A percentile compares a stretch with the other conserved stretches of the same genome.
phyloP scores from a whole-genome alignment of 2,797 vertebrate species.

The Gouania willdenowi region DNA sequence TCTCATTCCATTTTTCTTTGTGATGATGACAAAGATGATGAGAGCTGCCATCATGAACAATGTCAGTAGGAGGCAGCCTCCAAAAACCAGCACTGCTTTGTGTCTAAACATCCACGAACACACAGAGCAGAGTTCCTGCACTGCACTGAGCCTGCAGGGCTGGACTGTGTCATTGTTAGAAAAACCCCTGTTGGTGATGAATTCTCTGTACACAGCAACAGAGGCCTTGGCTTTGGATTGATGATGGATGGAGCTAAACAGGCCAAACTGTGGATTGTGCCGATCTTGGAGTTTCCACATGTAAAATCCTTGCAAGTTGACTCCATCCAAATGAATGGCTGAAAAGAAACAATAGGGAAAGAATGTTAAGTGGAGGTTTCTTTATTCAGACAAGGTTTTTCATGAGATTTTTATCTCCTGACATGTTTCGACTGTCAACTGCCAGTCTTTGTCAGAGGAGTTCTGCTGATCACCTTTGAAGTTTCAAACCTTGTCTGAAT shows the following conservation, averaged over 20 bases:
- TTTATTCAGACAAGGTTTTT: no score
- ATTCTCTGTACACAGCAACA: slow-evolving; percentile 74
- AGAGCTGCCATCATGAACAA: slow-evolving; percentile 71
- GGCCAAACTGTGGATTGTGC: slow-evolving; percentile 80
- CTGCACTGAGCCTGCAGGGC: slow-evolving; percentile 47
- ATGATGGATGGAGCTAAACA: slow-evolving; percentile 79
- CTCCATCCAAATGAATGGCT: slow-evolving; percentile 70
- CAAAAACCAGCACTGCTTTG: slow-evolving; percentile 84
- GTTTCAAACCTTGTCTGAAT: no score
- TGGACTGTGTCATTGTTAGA: slow-evolving; percentile 35
- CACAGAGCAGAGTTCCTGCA: slow-evolving; percentile 53
- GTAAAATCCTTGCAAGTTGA: slow-evolving; percentile 90
- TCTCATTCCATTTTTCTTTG: slow-evolving; percentile 71
- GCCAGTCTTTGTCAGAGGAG: no score
- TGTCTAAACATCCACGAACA: slow-evolving; percentile 77
- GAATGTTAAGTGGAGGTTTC: no score
- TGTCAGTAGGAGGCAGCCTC: slow-evolving; percentile 77
- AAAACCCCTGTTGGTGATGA: slow-evolving; percentile 79
- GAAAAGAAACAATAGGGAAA: no score
- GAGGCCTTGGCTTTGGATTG: slow-evolving; percentile 86
- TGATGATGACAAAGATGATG: slow-evolving; percentile 58
- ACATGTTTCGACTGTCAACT: no score
- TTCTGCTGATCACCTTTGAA: no score
- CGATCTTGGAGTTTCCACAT: slow-evolving; percentile 88
- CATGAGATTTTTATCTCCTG: no score